A percentile compares a stretch with the other conserved stretches of the same genome.
These are phyloP conservation scores for Tursiops truncatus DNA, from an alignment of 2,113 vertebrate genomes.

Conservation along the genomic window DNA sequence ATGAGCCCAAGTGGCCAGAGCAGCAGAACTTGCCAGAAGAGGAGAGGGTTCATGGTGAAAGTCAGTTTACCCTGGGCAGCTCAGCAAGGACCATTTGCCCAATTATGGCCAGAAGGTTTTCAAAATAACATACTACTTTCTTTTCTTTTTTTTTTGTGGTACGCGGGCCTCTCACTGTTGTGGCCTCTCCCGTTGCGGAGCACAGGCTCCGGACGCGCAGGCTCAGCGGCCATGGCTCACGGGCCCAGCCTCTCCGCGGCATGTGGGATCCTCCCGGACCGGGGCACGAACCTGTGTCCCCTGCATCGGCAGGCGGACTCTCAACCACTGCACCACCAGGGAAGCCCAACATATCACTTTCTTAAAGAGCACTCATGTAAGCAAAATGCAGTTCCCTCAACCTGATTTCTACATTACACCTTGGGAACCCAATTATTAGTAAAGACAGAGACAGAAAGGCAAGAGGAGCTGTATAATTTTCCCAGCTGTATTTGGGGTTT, in stretches of 20 bases:
- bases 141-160: no score
- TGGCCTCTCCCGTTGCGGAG: no score
- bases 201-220: no score
- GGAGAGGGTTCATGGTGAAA: not conserved
- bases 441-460: not conserved
- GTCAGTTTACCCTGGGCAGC: not conserved
- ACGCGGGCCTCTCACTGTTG: rapidly evolving
- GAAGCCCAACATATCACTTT: no score
- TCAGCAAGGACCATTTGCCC: not conserved
- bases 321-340: no score
- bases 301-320: no score
- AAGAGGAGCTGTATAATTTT: not conserved
- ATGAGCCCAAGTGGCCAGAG: not conserved
- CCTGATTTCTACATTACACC: not conserved
- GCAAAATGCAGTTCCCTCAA: not conserved
- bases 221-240: no score
- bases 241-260: no score
- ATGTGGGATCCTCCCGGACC: rapidly evolving
- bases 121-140: not conserved
- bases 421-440: not conserved
- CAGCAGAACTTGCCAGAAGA: not conserved
- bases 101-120: not conserved
- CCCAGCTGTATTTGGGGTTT: not conserved
- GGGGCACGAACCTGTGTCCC: no score
- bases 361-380: not conserved